Evolutionary conservation across 2,888 invertebrate genomes (phyloP), one percentile per base, ranked within the genome.

Genomic region (Parnassius orleans): DNA sequence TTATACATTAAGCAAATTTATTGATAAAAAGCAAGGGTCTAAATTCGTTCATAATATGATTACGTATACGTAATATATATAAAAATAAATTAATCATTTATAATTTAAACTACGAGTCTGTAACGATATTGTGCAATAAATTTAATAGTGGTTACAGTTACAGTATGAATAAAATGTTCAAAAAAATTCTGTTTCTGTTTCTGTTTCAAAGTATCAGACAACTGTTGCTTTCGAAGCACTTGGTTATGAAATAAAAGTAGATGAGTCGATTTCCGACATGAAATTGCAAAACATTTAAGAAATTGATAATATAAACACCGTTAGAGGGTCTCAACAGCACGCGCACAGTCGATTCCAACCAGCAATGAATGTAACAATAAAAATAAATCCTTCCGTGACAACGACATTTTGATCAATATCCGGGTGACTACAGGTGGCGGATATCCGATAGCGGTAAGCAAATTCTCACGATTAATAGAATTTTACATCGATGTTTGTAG

Each of bases 381-480:
- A 65, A 54, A 69, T 69, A 69, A 66, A 14, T 14, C 66, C 69
- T 65, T 65, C 60, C 65, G 66, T 69, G 67, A 68, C 71, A 76
- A 83, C 77, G 77, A 79, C 76, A 74, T 72, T 81, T 81, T 78
- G 79, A 81, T 79, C 72, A 69, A 72, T 68, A 70, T 68, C 68
- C 66, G 67, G 66, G 65, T 66, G 42, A 48, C 77, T 79, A 80
- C 81, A 79, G 78, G 80, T 81, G 75, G 70, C 71, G 69, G 73
- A 72, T 66, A 72, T 73, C 71, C 73, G 67, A 69, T 69, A 60
- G 50, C 53, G 72, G 75, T 78, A 76, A 77, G 78, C 77, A 81
- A 74, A 77, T 78, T 72, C 68, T 70, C 68, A 66, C 73, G 70
- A 79, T 73, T 72, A 76, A 76, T 78, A 76, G 61, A 48, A 12